Conservation (phyloP, 2,888 invertebrate genomes). For the Spilosoma lubricipeda region DNA sequence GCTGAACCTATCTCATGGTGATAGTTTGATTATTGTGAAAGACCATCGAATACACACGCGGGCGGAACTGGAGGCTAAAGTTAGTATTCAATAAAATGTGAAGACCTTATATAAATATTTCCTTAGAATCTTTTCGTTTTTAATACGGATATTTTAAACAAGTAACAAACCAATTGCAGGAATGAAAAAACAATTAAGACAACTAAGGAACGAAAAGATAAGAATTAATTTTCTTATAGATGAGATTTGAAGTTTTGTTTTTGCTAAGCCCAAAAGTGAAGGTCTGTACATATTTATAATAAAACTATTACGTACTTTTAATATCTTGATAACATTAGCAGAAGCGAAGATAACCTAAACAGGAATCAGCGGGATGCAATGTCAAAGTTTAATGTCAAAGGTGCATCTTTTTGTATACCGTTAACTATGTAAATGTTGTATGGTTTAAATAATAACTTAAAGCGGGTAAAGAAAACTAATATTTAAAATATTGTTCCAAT, state of each 20-base stretch:
- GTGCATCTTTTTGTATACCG: conserved; percentile 48
- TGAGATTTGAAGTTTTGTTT: background rate
- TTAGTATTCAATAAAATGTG: too few relatives aligned
- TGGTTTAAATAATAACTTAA: conserved; percentile 18
- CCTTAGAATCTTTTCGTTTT: too few relatives aligned
- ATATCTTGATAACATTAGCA: conserved; percentile 10
- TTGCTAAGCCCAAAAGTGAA: background rate
- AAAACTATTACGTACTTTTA: conserved; percentile 8
- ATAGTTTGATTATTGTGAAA: too few relatives aligned
- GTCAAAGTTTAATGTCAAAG: conserved; percentile 46
- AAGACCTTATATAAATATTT: too few relatives aligned
- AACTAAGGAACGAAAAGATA: background rate
- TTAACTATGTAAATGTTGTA: conserved; percentile 36
- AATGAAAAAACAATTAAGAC: background rate
- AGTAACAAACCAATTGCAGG: too few relatives aligned
- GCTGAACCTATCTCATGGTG: too few relatives aligned
- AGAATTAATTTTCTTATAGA: background rate
- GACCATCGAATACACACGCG: too few relatives aligned
- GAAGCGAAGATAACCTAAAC: conserved; percentile 16
- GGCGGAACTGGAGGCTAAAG: too few relatives aligned
- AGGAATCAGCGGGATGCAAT: conserved; percentile 23
- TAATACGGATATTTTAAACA: too few relatives aligned
- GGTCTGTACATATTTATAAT: background rate
- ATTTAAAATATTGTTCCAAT: background rate
- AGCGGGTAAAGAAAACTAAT: background rate